Evolutionary conservation across 2,797 vertebrate species (phyloP).

Genomic region (Rhinatrema bivittatum): DNA sequence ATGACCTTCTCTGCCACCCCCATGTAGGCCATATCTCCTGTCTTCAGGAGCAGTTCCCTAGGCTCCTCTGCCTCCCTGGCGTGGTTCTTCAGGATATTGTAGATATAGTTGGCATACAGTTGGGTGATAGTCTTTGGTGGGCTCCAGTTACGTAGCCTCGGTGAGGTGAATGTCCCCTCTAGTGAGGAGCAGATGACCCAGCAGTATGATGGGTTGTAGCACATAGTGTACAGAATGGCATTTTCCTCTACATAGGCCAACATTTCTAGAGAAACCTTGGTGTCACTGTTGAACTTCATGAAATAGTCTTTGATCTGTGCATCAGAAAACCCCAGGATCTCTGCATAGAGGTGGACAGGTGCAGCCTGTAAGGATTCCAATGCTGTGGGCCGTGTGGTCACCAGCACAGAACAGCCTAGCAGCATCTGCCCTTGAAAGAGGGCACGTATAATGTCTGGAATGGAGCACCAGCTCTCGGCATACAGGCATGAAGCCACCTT

Average conservation of each 20-base stretch:
- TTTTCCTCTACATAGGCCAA: conserved; percentile 44
- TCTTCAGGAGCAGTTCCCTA: background rate
- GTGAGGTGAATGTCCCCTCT: conserved; percentile 26
- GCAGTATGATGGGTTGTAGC: conserved; percentile 51
- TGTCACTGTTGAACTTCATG: conserved; percentile 38
- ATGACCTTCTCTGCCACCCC: background rate
- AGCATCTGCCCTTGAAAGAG: conserved; percentile 49
- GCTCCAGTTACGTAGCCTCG: background rate
- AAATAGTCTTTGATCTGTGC: conserved; percentile 49
- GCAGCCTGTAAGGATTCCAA: background rate
- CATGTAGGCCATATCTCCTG: background rate
- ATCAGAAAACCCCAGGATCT: conserved; percentile 53
- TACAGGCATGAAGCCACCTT: conserved; percentile 54
- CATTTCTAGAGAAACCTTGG: conserved; percentile 16
- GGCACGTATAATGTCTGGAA: too few species aligned
- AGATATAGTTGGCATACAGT: conserved; percentile 34
- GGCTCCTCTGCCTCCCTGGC: background rate
- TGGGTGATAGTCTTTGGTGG: conserved; percentile 55
- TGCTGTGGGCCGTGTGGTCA: conserved; percentile 32
- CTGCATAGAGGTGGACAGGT: conserved; percentile 12
- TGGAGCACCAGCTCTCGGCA: too few species aligned
- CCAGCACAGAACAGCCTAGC: conserved; percentile 44
- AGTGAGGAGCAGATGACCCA: conserved; percentile 55
- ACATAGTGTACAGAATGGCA: conserved; percentile 48
- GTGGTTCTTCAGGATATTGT: conserved; percentile 3